These are phyloP conservation scores for Artibeus jamaicensis DNA, from an alignment of 2,797 vertebrate species.

Conservation along the genomic window DNA sequence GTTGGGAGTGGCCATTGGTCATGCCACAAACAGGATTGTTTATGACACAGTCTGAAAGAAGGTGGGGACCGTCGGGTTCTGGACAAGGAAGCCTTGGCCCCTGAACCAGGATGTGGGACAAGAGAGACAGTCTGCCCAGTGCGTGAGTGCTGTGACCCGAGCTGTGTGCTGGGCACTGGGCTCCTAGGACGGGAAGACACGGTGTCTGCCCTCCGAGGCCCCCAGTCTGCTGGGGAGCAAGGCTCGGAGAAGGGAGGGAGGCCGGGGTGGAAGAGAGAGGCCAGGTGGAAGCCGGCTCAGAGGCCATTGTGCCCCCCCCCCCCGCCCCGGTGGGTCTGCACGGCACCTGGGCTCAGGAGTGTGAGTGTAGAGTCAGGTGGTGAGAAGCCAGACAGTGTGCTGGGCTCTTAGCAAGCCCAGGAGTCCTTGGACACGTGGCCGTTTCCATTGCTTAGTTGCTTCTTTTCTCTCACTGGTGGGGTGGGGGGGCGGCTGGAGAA, in stretches of 20 bases:
- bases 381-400: neutral
- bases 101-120: neutral
- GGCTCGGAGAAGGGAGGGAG: neutral
- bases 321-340: neutral
- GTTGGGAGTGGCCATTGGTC: neutral
- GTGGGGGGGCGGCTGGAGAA: neutral
- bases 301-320: neutral
- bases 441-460: neutral
- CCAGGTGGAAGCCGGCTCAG: neutral
- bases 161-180: neutral
- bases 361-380: rapidly evolving
- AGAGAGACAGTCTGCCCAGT: neutral
- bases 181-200: neutral
- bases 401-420: neutral
- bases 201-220: neutral
- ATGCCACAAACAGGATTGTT: too few species aligned
- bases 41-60: neutral
- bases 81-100: neutral
- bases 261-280: neutral
- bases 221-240: neutral
- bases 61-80: neutral
- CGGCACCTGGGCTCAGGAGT: rapidly evolving
- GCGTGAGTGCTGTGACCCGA: neutral
- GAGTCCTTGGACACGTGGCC: neutral
- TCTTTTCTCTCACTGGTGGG: neutral